phyloP scores from a whole-genome alignment of 2,797 vertebrate species.

The Lithobates sylvaticus region DNA sequence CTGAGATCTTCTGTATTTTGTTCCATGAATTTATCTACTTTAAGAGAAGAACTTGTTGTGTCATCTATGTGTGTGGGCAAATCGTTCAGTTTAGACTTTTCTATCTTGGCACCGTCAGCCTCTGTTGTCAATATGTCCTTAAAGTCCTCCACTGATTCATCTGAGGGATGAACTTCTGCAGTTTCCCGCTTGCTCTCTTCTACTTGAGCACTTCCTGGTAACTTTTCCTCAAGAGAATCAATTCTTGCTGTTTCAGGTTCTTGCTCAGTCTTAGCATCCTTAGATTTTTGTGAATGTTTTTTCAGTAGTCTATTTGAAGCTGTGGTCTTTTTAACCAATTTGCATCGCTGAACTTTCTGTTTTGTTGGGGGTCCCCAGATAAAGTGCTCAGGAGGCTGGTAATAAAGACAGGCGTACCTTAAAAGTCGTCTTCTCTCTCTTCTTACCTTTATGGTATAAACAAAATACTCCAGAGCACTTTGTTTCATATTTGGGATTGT shows the following conservation, averaged over 20 bases:
- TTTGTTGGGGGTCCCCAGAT: conserved; percentile 91
- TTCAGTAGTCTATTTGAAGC: conserved; percentile 66
- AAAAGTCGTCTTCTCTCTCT: conserved; percentile 89
- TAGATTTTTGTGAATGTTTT: conserved; percentile 72
- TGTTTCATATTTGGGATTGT: conserved; percentile 94
- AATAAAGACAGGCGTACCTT: conserved; percentile 89
- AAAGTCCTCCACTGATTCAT: conserved; percentile 35
- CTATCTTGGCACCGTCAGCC: conserved; percentile 59
- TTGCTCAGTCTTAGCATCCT: conserved; percentile 68
- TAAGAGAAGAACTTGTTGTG: neutral
- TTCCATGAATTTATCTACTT: conserved; percentile 54
- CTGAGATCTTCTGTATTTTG: conserved; percentile 62
- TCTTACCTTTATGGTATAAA: conserved; percentile 91
- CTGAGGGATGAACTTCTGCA: conserved; percentile 61
- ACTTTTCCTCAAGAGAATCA: conserved; percentile 72
- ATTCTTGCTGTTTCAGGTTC: conserved; percentile 62
- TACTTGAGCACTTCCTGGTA: conserved; percentile 55
- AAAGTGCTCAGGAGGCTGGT: conserved; percentile 89
- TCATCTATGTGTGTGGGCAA: conserved; percentile 63
- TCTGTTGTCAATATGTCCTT: conserved; percentile 64
- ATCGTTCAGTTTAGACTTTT: neutral
- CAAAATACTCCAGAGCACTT: conserved; percentile 95
- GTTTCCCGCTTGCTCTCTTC: conserved; percentile 61
- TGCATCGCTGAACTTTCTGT: conserved; percentile 69
- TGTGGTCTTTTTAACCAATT: conserved; percentile 70